Evolutionary conservation across 2,113 vertebrate species (phyloP), one percentile per base, ranked within the genome.

Genomic region (Oncorhynchus clarkii): DNA sequence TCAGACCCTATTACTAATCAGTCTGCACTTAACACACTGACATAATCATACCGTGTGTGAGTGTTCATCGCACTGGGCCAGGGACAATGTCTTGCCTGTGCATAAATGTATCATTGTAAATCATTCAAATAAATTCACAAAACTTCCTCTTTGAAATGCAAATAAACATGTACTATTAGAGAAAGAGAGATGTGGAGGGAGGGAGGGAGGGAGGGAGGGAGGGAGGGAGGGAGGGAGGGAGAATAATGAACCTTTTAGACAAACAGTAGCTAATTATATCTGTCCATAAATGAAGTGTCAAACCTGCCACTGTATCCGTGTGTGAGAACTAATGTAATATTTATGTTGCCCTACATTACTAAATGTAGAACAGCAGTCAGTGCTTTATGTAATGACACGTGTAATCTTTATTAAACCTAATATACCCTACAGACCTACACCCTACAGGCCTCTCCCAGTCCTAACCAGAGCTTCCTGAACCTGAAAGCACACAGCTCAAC

Each of bases 181-280:
- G n/a, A n/a, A n/a, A n/a, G n/a, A n/a, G n/a, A n/a, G n/a, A n/a
- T n/a, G n/a, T n/a, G n/a, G n/a, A n/a, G n/a, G 26, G 26, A 26
- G 26, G 26, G 26, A 26, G 26, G 26, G 26, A 26, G 26, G 65
- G 45, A 67, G 62, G 57, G 67, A 54, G 78, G 16, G 39, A 66
- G 57, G 18, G 27, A 59, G 24, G 69, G 27, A 24, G 59, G 18
- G 45, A 67, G 22, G 24, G 20, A n/a, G 66, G 7, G 77, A 62
- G 78, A 82, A 83, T 87, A 82, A 92, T 92, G 90, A 93, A 91
- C 89, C 89, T 88, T 79, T 73, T 48, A 91, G 88, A 90, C 89
- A 70, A 88, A 84, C 8, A 39, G 39, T 83, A 82, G 76, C 83
- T 89, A 88, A 89, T 92, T 91, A 91, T 90, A 89, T 90, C 82